Percentiles rank a stretch among this genome's conserved stretches.
phyloP scores from a whole-genome alignment of 64 coral and sea anemone species.

The Stylophora pistillata region DNA sequence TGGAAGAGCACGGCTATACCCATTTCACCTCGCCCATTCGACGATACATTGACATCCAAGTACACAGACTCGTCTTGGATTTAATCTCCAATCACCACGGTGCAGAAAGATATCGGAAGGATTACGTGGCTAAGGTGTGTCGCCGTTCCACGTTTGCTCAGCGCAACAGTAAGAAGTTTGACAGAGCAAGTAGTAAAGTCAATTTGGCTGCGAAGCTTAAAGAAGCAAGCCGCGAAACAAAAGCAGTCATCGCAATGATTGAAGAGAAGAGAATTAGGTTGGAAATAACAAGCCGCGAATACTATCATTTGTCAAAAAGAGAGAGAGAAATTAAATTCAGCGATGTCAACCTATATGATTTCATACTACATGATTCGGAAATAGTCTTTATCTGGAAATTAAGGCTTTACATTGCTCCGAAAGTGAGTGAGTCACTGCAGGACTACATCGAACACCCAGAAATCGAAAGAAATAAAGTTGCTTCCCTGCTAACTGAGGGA shows the following conservation, averaged over 20 bases:
- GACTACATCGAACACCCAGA: not conserved
- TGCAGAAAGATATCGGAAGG: not conserved
- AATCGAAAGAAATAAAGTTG: not conserved
- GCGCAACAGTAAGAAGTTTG: constrained; percentile 64
- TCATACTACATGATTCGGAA: not conserved
- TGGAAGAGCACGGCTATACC: constrained; percentile 54
- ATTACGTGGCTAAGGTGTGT: constrained; percentile 59
- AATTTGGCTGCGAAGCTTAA: constrained; percentile 46
- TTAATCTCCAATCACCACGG: not conserved
- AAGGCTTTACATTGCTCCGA: constrained; percentile 27
- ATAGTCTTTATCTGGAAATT: constrained; percentile 4
- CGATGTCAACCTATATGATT: not conserved
- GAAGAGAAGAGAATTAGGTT: not conserved
- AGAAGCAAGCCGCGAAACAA: constrained; percentile 16
- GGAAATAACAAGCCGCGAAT: not conserved
- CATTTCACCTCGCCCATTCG: constrained; percentile 91
- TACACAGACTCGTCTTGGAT: constrained; percentile 52
- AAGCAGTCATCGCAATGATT: constrained; percentile 1
- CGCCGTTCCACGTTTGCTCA: constrained; percentile 68
- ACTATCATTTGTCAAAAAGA: not conserved
- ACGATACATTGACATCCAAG: constrained; percentile 78
- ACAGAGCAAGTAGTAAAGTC: constrained; percentile 63
- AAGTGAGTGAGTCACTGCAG: no score
- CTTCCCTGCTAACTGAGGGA: not conserved
- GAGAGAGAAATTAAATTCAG: constrained; percentile 55